Conservation (phyloP, 1,140 invertebrate genomes). For the Penaeus vannamei region DNA sequence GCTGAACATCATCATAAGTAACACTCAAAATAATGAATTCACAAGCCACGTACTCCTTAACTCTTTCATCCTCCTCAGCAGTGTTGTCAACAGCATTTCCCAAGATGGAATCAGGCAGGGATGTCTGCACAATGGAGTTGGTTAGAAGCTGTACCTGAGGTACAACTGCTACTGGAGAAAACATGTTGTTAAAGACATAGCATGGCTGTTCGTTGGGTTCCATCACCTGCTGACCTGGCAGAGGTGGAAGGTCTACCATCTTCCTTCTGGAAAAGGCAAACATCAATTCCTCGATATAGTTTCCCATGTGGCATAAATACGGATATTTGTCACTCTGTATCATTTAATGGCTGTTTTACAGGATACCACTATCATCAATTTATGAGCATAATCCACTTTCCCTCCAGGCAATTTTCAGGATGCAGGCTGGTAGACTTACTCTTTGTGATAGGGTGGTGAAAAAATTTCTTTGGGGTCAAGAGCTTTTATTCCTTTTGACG, state of each 20-base stretch:
- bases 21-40: neutral
- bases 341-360: neutral
- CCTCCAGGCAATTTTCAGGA: neutral
- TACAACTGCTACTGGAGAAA: slow-evolving; percentile 23
- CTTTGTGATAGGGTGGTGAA: slow-evolving; percentile 4
- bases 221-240: no score
- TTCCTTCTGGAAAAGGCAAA: neutral
- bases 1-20: neutral
- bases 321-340: no score
- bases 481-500: slow-evolving; percentile 22
- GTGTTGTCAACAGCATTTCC: neutral
- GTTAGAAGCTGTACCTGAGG: slow-evolving; percentile 41
- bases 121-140: slow-evolving; percentile 25
- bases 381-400: neutral
- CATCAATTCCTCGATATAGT: no score
- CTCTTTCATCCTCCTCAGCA: slow-evolving; percentile 18
- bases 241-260: neutral
- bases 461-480: slow-evolving; percentile 39
- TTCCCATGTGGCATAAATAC: no score
- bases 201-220: slow-evolving; percentile 7
- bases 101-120: slow-evolving; percentile 21
- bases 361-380: neutral
- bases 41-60: slow-evolving; percentile 42
- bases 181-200: neutral
- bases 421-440: neutral